A percentile compares a stretch with the other conserved stretches of the same genome.
Conservation (phyloP, 1,140 invertebrate genomes). For the Drosophila pallidifrons region DNA sequence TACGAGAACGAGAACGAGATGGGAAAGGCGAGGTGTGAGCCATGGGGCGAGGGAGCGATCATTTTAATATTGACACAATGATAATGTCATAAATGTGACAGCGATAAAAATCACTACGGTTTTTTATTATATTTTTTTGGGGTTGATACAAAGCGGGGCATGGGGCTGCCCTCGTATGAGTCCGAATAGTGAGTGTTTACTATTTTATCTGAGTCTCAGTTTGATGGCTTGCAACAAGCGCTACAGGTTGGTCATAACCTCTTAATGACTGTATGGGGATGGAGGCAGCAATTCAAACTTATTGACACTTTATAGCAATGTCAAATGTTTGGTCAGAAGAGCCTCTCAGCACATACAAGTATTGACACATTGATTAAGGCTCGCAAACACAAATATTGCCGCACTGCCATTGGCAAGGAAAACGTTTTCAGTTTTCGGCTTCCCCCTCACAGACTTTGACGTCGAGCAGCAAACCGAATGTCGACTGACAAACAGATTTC, state of each 20-base stretch:
- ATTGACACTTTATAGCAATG: conserved; percentile 67
- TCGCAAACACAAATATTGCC: conserved; percentile 58
- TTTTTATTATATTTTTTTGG: conserved; percentile 31
- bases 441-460: conserved; percentile 30
- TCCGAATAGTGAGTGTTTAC: background rate
- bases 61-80: conserved; percentile 71
- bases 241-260: conserved; percentile 53
- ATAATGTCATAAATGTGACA: conserved; percentile 84
- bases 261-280: conserved; percentile 1
- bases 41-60: conserved; percentile 56
- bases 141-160: conserved; percentile 7
- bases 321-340: conserved; percentile 64
- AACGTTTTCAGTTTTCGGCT: conserved; percentile 33
- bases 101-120: conserved; percentile 78
- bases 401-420: conserved; percentile 45
- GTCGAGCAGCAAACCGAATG: conserved; percentile 17
- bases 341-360: conserved; percentile 36
- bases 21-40: conserved; percentile 50
- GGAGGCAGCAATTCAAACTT: conserved; percentile 50
- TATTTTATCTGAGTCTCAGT: conserved; percentile 24
- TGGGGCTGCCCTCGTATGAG: background rate
- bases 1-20: too few relatives aligned
- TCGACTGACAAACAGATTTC: conserved; percentile 29
- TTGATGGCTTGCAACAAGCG: conserved; percentile 12
- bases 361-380: conserved; percentile 70